phyloP scores from a whole-genome alignment of 2,797 vertebrate species.

The Pyrocephalus nanus region DNA sequence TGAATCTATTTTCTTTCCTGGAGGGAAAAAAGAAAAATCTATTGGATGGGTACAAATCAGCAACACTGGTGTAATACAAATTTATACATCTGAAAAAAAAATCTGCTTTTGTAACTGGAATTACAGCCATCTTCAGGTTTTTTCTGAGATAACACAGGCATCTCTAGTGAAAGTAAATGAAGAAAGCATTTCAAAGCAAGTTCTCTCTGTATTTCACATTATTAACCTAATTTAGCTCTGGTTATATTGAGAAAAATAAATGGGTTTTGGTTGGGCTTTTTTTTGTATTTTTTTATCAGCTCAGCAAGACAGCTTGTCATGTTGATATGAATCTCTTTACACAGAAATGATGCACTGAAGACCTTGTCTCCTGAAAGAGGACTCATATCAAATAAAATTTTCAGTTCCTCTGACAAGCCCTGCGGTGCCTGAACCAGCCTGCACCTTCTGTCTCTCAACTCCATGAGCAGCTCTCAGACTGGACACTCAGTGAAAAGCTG shows the following conservation, averaged over 20 bases:
- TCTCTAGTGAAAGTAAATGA: not conserved
- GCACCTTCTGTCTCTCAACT: constrained; percentile 18
- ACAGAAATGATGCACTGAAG: not conserved
- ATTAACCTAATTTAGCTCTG: constrained; percentile 17
- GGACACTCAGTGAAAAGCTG: not conserved
- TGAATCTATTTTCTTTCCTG: not conserved
- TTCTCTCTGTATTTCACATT: constrained; percentile 21
- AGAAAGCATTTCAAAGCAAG: constrained; percentile 25
- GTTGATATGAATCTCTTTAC: constrained; percentile 42
- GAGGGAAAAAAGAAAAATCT: not conserved
- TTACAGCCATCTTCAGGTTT: not conserved
- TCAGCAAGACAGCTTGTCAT: constrained; percentile 12
- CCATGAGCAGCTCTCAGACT: not conserved
- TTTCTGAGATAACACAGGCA: not conserved
- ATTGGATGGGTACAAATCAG: not conserved
- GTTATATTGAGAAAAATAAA: constrained; percentile 27
- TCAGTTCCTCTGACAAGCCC: not conserved
- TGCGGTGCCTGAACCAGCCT: not conserved
- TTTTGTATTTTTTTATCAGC: constrained; percentile 36
- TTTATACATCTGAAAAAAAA: not conserved
- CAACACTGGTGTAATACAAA: fast-evolving
- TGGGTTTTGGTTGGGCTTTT: not conserved
- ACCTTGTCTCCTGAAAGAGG: not conserved
- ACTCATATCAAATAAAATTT: not conserved
- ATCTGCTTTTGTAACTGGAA: not conserved